A percentile compares a stretch with the other conserved stretches of the same genome.
Conservation (phyloP, 2,797 vertebrate genomes). For the Halcyon badia region DNA sequence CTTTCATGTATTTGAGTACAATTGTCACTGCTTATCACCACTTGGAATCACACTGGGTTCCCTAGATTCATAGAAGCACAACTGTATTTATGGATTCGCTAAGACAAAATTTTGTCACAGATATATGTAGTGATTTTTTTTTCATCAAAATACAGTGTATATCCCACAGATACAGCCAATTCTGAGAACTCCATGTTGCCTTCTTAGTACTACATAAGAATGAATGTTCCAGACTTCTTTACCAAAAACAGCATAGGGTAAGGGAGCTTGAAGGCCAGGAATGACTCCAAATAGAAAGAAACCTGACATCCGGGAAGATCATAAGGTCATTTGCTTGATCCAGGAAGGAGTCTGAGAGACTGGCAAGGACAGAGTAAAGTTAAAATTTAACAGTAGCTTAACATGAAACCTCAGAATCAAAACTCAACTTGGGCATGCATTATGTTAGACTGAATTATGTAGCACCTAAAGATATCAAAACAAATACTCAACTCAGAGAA, state of each 20-base stretch:
- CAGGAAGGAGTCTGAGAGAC: not conserved
- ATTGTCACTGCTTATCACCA: not conserved
- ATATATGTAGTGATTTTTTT: not conserved
- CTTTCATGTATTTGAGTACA: not conserved
- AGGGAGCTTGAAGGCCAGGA: not conserved
- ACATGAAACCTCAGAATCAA: not conserved
- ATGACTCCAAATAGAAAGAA: not conserved
- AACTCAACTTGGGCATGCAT: not conserved
- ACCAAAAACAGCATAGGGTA: not conserved
- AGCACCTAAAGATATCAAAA: not conserved
- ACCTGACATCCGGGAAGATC: not conserved
- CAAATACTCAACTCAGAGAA: not conserved
- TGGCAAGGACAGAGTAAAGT: not conserved
- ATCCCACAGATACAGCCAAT: not conserved
- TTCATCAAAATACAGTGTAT: not conserved
- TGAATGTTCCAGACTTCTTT: not conserved
- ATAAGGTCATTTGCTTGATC: not conserved
- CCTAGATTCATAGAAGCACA: not conserved
- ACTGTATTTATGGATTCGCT: not conserved
- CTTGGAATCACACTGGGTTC: not conserved
- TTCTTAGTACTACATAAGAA: not conserved
- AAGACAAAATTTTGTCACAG: not conserved
- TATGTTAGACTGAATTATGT: not conserved
- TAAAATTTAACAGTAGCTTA: not conserved
- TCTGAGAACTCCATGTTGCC: not conserved